These are phyloP conservation scores for Tachuris rubrigastra DNA, from an alignment of 2,113 vertebrate species.

Conservation along the genomic window DNA sequence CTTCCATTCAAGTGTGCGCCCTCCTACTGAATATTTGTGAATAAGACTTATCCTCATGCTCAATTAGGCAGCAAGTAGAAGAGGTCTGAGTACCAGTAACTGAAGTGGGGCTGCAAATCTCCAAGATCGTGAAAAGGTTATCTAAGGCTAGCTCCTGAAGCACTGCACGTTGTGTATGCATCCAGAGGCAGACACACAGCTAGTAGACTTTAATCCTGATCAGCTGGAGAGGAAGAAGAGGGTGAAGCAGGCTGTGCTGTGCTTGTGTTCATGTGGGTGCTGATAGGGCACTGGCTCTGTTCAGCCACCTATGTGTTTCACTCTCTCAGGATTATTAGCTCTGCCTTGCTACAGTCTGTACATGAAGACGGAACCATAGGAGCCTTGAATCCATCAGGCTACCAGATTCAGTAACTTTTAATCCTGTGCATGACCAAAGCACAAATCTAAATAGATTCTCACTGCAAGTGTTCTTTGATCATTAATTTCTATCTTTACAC, in stretches of 20 bases:
- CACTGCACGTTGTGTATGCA: neutral
- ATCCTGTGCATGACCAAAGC: neutral
- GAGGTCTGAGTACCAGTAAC: neutral
- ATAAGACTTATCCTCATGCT: neutral
- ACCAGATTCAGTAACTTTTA: neutral
- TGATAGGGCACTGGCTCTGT: neutral
- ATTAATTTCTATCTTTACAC: neutral
- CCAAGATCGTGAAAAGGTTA: neutral
- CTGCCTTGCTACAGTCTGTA: neutral
- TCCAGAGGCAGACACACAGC: rapidly evolving
- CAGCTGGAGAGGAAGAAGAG: neutral
- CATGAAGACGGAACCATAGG: neutral
- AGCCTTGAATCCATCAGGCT: neutral
- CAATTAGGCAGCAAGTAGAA: neutral
- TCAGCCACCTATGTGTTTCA: neutral
- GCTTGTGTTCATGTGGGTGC: neutral
- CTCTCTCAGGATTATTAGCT: neutral
- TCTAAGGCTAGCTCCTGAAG: neutral
- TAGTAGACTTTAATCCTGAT: neutral
- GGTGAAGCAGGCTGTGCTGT: neutral
- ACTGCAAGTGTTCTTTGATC: rapidly evolving
- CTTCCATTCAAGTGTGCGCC: neutral
- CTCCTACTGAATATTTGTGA: neutral
- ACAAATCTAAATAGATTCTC: neutral
- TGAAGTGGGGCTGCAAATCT: neutral